A percentile compares a stretch with the other conserved stretches of the same genome.
These are phyloP conservation scores for Aspidoscelis tigris DNA, from an alignment of 2,113 vertebrate species.

Conservation along the genomic window DNA sequence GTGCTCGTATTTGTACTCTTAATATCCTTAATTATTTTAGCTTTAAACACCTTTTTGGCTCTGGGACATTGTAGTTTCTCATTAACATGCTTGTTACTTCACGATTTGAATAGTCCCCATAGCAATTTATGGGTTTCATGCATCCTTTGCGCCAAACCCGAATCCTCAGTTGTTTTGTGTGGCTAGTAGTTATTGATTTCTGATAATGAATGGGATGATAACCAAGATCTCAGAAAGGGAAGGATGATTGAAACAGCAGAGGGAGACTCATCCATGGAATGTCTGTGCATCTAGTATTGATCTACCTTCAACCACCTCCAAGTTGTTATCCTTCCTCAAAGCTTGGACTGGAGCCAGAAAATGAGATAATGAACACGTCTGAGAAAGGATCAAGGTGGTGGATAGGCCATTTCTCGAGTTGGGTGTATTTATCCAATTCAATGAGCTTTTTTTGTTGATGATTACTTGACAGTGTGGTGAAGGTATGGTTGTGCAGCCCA, in stretches of 20 bases:
- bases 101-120: background rate
- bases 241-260: background rate
- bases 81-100: background rate
- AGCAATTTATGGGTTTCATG: background rate
- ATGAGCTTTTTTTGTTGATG: background rate
- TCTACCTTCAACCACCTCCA: background rate
- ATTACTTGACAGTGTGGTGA: background rate
- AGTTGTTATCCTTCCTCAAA: background rate
- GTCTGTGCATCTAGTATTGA: background rate
- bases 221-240: background rate
- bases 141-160: background rate
- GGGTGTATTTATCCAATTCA: background rate
- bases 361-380: background rate
- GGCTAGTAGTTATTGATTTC: background rate
- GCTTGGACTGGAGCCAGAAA: background rate
- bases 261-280: background rate
- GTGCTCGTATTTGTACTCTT: no score
- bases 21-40: background rate
- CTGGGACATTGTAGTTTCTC: background rate
- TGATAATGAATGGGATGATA: background rate
- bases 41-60: fast-evolving
- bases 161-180: background rate
- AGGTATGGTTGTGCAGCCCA: background rate
- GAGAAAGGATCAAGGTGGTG: background rate
- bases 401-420: no score